Base-by-base conservation (phyloP, 2,888 invertebrate species). In the Amphiduros pacificus region DNA sequence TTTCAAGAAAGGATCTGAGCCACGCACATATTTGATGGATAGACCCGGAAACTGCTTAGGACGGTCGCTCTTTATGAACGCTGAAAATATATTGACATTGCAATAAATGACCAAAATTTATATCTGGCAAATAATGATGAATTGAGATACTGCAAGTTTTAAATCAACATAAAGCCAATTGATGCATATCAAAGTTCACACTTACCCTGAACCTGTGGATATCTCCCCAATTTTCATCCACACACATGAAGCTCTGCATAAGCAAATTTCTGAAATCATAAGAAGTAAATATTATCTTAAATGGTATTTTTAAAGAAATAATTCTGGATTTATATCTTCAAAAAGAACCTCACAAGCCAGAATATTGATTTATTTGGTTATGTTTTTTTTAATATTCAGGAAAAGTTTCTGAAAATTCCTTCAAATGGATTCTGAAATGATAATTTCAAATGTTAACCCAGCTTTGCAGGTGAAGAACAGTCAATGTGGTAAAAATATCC, bases 151-250 rank as follows among this genome's bases (percentile, higher is more conserved):
- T 31, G n/a, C n/a, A n/a, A n/a, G n/a, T n/a, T n/a, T n/a, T n/a
- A n/a, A n/a, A n/a, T n/a, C n/a, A n/a, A n/a, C n/a, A n/a, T n/a
- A n/a, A n/a, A n/a, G n/a, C n/a, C 17, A 56, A 22, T 22, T 4
- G 20, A n/a, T 22, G 20, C 9, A 51, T 26, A 51, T 9, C 26
- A 9, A 24, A 9, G 36, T 36, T 36, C 17, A 9, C 36, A 20
- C 73, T 66, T 77, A 88, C 88, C 88, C 86, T 96, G 93, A 74
- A 97, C 94, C 86, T 98, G 97, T 44, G 98, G 97, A 87, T 94
- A 98, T 6, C 94, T 91, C 63, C 94, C 94, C 85, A 98, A 94
- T 86, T 98, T 98, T 84, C 98, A 99, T 55, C 95, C 95, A 80
- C 98, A 99, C 5, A 98, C 95, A 87, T 96, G 94, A 48, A 99